These are phyloP conservation scores for Disparrhopalites patrizii DNA, from an alignment of 2,888 invertebrate species.

Conservation along the genomic window DNA sequence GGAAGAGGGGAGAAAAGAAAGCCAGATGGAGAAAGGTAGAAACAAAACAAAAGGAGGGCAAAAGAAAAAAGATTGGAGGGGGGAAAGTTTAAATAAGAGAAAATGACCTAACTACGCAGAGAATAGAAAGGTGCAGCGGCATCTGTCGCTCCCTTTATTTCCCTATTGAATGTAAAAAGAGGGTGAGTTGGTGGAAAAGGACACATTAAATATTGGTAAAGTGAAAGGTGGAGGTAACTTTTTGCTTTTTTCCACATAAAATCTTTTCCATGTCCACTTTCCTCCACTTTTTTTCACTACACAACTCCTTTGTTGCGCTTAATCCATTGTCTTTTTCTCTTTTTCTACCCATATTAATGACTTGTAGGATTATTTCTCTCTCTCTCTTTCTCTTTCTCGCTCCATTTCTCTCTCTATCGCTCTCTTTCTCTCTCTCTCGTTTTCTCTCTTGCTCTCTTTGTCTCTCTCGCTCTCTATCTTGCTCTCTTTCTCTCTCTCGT, in stretches of 20 bases:
- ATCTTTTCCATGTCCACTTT: constrained; percentile 8
- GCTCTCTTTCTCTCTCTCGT: too few relatives aligned
- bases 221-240: not conserved
- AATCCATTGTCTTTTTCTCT: constrained; percentile 8
- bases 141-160: not conserved
- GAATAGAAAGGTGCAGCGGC: not conserved
- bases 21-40: too few relatives aligned
- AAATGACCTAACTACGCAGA: too few relatives aligned
- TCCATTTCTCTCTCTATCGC: not conserved
- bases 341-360: constrained; percentile 2
- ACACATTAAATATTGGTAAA: not conserved
- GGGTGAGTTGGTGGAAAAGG: constrained; percentile 5
- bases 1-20: too few relatives aligned
- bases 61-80: too few relatives aligned
- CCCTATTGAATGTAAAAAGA: not conserved
- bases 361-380: not conserved
- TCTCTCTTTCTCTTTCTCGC: not conserved
- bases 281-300: not conserved
- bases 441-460: not conserved
- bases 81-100: too few relatives aligned
- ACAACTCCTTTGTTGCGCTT: not conserved
- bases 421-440: not conserved
- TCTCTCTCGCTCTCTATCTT: too few relatives aligned
- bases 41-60: too few relatives aligned
- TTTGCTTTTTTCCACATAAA: not conserved